Conservation (phyloP, 2,797 vertebrate species). For the Glossophaga mutica region DNA sequence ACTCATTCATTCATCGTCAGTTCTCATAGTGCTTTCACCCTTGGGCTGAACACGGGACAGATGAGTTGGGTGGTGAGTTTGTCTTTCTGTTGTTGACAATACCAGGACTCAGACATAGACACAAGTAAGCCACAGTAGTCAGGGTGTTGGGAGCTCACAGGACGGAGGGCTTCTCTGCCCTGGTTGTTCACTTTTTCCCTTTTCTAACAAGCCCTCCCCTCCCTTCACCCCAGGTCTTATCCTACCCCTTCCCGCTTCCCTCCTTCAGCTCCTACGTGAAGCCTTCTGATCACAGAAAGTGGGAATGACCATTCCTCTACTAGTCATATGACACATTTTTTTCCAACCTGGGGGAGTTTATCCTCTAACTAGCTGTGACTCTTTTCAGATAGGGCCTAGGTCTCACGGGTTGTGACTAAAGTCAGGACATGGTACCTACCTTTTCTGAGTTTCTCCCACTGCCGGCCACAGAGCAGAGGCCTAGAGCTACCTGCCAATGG, state of each 20-base stretch:
- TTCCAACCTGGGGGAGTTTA: background rate
- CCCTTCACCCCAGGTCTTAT: background rate
- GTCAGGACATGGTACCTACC: background rate
- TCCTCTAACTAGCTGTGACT: background rate
- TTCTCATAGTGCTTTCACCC: background rate
- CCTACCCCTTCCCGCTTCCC: background rate
- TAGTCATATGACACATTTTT: background rate
- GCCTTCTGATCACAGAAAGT: background rate
- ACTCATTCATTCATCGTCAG: background rate
- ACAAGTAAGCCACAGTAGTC: background rate
- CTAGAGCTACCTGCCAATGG: background rate
- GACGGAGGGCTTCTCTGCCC: background rate
- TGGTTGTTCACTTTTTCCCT: constrained; percentile 11
- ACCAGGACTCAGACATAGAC: background rate
- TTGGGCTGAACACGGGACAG: background rate
- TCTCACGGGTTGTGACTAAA: background rate
- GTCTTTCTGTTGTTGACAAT: background rate
- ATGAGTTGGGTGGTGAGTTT: background rate
- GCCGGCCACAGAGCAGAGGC: background rate
- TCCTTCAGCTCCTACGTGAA: background rate
- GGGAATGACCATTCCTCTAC: background rate
- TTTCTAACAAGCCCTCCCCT: background rate
- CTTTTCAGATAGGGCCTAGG: background rate
- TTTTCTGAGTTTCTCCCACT: background rate
- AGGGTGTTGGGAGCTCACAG: background rate